A percentile compares a stretch with the other conserved stretches of the same genome.
These are phyloP conservation scores for Nycticebus coucang DNA, from an alignment of 2,113 vertebrate species.

Conservation along the genomic window DNA sequence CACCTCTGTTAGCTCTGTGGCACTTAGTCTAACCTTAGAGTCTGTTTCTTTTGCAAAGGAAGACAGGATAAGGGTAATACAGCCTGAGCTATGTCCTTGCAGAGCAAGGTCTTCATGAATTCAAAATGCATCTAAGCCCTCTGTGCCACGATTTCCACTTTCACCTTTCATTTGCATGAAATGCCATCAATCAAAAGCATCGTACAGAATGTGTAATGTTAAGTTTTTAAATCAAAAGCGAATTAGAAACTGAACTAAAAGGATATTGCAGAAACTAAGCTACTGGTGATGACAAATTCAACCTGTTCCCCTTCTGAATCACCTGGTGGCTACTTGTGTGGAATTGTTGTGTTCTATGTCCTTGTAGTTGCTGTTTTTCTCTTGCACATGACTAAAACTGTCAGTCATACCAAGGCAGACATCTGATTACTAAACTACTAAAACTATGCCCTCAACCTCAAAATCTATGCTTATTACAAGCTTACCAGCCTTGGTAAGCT, in stretches of 20 bases:
- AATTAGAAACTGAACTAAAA: neutral
- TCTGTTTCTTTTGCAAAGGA: neutral
- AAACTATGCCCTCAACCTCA: neutral
- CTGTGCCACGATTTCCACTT: neutral
- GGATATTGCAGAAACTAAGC: neutral
- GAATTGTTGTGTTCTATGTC: neutral
- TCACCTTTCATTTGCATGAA: neutral
- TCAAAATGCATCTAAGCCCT: neutral
- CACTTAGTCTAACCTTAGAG: neutral
- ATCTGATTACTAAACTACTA: neutral
- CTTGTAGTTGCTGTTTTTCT: neutral
- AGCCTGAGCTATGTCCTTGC: neutral
- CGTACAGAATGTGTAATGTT: neutral
- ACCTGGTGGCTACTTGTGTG: neutral
- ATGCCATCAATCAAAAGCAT: neutral
- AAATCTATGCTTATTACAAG: neutral
- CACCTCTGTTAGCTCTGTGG: neutral
- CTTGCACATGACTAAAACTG: neutral
- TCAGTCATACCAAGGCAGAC: neutral
- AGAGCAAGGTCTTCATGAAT: neutral
- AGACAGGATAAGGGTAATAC: neutral
- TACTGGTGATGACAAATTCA: neutral
- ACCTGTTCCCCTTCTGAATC: neutral
- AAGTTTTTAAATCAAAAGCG: slow-evolving; percentile 26
- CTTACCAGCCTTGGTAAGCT: neutral